Evolutionary conservation across 1,140 invertebrate genomes (phyloP).

Genomic region (Megalonaias nervosa): DNA sequence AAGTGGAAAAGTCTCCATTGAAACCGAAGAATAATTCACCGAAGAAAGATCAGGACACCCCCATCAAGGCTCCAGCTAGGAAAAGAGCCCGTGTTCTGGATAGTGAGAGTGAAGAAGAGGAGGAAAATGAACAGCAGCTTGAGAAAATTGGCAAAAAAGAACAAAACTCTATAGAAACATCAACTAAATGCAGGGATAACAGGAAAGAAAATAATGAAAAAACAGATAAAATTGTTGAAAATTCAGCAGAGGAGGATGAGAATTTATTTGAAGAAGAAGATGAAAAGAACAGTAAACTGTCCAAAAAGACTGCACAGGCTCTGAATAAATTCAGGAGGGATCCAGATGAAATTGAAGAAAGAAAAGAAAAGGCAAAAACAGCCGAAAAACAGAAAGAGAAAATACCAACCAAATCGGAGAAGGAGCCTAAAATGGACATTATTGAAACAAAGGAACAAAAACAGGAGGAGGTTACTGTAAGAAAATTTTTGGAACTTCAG

Average conservation of each 20-base stretch:
- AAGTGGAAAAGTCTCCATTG: slow-evolving; percentile 23
- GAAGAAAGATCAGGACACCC: slow-evolving; percentile 25
- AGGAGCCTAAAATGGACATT: neutral
- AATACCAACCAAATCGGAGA: slow-evolving; percentile 23
- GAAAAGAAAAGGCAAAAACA: neutral
- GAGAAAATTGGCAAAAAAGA: slow-evolving; percentile 16
- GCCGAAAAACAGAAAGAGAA: slow-evolving; percentile 15
- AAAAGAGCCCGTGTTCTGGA: slow-evolving; percentile 27
- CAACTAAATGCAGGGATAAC: neutral
- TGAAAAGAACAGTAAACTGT: neutral
- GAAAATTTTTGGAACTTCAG: too few relatives aligned
- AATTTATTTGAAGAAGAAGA: neutral
- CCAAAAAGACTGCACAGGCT: too few relatives aligned
- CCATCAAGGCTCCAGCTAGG: slow-evolving; percentile 28
- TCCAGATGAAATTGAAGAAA: too few relatives aligned
- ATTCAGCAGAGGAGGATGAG: neutral
- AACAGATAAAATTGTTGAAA: neutral
- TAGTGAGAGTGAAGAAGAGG: slow-evolving; percentile 23
- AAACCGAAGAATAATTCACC: slow-evolving; percentile 30
- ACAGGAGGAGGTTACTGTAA: slow-evolving; percentile 1
- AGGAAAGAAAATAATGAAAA: neutral
- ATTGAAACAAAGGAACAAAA: neutral
- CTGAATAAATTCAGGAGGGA: too few relatives aligned
- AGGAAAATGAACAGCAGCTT: slow-evolving; percentile 11
- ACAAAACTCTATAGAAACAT: neutral